These are phyloP conservation scores for Augochlora pura DNA, from an alignment of 1,140 invertebrate species.

Conservation along the genomic window DNA sequence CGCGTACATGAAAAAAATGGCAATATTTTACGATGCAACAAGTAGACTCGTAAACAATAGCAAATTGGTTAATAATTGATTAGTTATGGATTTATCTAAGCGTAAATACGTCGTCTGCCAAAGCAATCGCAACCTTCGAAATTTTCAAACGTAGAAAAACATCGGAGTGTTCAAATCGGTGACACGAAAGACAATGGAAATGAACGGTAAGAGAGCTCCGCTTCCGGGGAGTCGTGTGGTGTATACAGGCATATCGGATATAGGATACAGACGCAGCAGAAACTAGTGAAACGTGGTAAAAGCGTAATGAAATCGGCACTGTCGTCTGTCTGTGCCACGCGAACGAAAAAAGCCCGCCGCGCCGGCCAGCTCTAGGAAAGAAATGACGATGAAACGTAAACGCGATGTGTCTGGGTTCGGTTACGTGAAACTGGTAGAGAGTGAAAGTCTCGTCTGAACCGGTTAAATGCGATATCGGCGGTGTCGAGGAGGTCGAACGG, in stretches of 20 bases:
- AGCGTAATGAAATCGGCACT: not conserved
- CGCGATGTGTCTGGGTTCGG: slow-evolving; percentile 1
- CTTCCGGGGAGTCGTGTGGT: too few relatives aligned
- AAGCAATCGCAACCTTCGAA: too few relatives aligned
- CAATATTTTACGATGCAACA: too few relatives aligned
- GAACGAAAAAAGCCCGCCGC: not conserved
- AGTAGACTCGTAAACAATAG: too few relatives aligned
- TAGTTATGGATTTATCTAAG: too few relatives aligned
- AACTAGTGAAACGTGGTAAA: not conserved
- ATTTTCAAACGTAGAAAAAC: too few relatives aligned
- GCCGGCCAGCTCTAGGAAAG: not conserved
- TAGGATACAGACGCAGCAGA: not conserved
- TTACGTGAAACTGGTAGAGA: slow-evolving; percentile 24
- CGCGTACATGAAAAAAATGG: too few relatives aligned
- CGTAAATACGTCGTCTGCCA: too few relatives aligned
- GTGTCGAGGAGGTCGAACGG: not conserved
- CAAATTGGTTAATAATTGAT: too few relatives aligned
- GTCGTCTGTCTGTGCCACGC: not conserved
- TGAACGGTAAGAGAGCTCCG: too few relatives aligned
- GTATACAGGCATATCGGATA: not conserved
- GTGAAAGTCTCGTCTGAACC: slow-evolving; percentile 31
- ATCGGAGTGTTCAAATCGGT: too few relatives aligned
- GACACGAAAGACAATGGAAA: too few relatives aligned
- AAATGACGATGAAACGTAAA: slow-evolving; percentile 16
- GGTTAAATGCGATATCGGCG: slow-evolving; percentile 15